These are phyloP conservation scores for Nephrotoma guestfalica DNA, from an alignment of 2,888 invertebrate species.

Conservation along the genomic window DNA sequence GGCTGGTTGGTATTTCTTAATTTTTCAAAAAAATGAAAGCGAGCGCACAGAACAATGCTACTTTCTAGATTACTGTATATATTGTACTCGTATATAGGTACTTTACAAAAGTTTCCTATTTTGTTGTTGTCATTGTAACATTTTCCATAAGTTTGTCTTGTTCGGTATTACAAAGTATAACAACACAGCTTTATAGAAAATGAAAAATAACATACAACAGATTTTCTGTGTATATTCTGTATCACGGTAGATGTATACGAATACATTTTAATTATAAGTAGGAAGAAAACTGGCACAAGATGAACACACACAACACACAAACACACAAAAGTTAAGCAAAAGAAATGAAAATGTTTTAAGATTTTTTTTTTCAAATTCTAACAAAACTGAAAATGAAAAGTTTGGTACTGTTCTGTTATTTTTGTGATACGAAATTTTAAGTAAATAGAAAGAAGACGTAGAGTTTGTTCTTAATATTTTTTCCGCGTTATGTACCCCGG, in stretches of 20 bases:
- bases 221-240: not conserved
- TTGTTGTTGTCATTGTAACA: not conserved
- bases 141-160: not conserved
- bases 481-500: not conserved
- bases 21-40: not conserved
- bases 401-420: not conserved
- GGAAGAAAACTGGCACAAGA: not conserved
- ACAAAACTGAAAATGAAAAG: not conserved
- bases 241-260: not conserved
- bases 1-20: not conserved
- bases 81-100: not conserved
- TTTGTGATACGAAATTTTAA: not conserved
- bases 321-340: not conserved
- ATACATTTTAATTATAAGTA: not conserved
- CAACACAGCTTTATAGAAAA: not conserved
- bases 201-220: not conserved
- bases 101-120: not conserved
- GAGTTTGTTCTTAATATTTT: not conserved
- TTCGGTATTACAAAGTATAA: not conserved
- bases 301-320: not conserved
- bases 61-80: not conserved
- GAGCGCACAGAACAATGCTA: not conserved
- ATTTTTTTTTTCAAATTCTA: not conserved
- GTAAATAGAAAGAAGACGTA: not conserved
- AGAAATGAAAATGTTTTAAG: not conserved